Percentiles rank a stretch among this genome's conserved stretches.
These are phyloP conservation scores for Andrena camellia DNA, from an alignment of 2,888 invertebrate species.

Conservation along the genomic window DNA sequence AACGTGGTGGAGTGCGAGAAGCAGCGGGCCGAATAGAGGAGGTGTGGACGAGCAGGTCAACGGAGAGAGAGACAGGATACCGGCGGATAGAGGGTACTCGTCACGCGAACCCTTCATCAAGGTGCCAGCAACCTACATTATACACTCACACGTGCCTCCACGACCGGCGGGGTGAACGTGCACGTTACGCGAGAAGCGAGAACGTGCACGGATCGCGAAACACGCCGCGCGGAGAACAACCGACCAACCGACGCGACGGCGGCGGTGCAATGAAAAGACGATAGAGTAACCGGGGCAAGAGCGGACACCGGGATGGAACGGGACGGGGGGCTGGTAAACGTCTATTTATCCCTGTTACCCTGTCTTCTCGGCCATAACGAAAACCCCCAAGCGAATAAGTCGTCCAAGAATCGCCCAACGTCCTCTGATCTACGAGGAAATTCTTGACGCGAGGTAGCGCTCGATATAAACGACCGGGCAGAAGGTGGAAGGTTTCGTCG, in stretches of 20 bases:
- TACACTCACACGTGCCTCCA: conserved; percentile 78
- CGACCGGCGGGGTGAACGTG: conserved; percentile 68
- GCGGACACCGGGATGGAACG: background rate
- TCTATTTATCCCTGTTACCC: conserved; percentile 36
- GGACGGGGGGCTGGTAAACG: conserved; percentile 4
- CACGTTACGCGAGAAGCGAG: conserved; percentile 63
- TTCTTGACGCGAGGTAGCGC: background rate
- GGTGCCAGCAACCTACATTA: conserved; percentile 81
- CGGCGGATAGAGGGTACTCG: conserved; percentile 79
- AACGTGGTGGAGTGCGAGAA: conserved; percentile 59
- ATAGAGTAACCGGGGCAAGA: conserved; percentile 18
- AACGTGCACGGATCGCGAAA: conserved; percentile 61
- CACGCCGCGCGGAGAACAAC: conserved; percentile 60
- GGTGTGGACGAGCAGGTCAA: conserved; percentile 82
- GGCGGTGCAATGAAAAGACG: conserved; percentile 57
- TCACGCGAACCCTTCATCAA: conserved; percentile 85
- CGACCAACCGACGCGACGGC: background rate
- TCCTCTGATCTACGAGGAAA: background rate
- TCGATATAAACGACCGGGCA: background rate
- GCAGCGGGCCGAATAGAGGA: conserved; percentile 81
- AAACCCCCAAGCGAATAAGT: conserved; percentile 2
- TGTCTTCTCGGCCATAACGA: conserved; percentile 23
- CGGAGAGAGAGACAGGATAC: conserved; percentile 81
- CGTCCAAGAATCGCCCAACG: conserved; percentile 8
- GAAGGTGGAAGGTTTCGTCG: conserved; percentile 4